These are phyloP conservation scores for Trachelus tabidus DNA, from an alignment of 2,888 invertebrate genomes.

Conservation along the genomic window DNA sequence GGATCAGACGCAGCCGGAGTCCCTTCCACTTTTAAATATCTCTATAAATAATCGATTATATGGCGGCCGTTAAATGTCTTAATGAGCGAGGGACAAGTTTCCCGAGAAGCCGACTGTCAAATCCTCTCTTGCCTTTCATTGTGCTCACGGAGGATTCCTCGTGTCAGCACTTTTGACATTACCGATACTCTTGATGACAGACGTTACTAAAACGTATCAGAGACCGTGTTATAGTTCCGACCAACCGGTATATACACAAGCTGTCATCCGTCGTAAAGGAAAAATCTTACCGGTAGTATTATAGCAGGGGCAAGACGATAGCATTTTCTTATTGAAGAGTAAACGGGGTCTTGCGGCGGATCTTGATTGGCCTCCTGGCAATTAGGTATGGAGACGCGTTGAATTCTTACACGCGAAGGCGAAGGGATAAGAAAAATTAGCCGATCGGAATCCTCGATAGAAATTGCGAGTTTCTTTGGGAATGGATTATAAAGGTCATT, in stretches of 20 bases:
- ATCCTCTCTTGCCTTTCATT: neutral
- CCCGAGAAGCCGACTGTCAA: slow-evolving; percentile 39
- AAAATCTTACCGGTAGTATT: neutral
- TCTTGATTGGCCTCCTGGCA: neutral
- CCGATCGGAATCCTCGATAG: slow-evolving; percentile 4
- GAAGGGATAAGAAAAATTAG: neutral
- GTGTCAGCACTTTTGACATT: neutral
- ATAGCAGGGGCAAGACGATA: neutral
- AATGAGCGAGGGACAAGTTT: slow-evolving; percentile 52
- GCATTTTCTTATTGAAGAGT: neutral
- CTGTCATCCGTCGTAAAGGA: neutral
- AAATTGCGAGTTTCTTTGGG: slow-evolving; percentile 4
- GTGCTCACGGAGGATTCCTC: neutral
- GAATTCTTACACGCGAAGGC: slow-evolving; percentile 7
- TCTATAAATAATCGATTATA: slow-evolving; percentile 64
- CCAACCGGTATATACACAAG: neutral
- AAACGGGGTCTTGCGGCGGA: neutral
- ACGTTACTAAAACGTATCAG: slow-evolving; percentile 1
- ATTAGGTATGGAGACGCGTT: slow-evolving; percentile 9
- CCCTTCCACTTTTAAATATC: slow-evolving; percentile 43
- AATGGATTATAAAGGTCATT: neutral
- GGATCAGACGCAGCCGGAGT: slow-evolving; percentile 15
- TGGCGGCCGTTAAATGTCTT: slow-evolving; percentile 54
- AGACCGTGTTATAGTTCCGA: neutral
- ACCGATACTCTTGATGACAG: neutral